Evolutionary conservation across 2,113 vertebrate species (phyloP), one percentile per base, ranked within the genome.

Genomic region (Laticauda colubrina): DNA sequence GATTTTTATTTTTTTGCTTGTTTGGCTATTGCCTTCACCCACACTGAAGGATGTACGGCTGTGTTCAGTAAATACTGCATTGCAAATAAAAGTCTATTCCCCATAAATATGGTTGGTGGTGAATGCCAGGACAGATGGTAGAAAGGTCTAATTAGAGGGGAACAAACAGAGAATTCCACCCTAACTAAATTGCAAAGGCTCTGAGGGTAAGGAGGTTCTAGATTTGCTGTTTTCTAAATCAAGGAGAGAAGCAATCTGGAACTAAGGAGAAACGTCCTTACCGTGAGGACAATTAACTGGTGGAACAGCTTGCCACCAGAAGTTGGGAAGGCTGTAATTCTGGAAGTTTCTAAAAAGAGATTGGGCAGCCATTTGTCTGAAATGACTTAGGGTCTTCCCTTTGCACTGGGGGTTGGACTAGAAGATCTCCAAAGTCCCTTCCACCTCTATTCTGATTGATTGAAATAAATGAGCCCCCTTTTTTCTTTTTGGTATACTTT

Each of bases 1-100:
- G 95, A 39, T 56, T 96, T 10, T 91, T 0, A 24, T 59, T 59
- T 24, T 56, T 20, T 56, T 20, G 0, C 94, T 93, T 61, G 61
- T 48, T 90, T 94, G 55, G 88, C n/a, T 57, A 34, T 86, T 92
- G 21, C 29, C 88, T 94, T 53, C 24, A 43, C 88, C 29, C 61
- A 45, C 75, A 51, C 85, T 93, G 89, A 89, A 96, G 89, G 88
- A 55, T 29, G 88, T 48, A 69, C n/a, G 91, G 26, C 69, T 85
- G 48, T 92, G 88, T 95, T 59, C 39, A 57, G 20, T 87, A 91
- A 95, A 93, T 89, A 11, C 39, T 7, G 21, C 18, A 8, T 5
- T 48, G 88, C 48, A 88, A 61, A 39, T 90, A 61, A 86, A 61
- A 54, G 85, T 45, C 14, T 29, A n/a, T 20, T 23, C 26, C 4